Evolutionary conservation across 2,888 invertebrate species (phyloP), one percentile per base, ranked within the genome.

Genomic region (Leucoptera coffeella): DNA sequence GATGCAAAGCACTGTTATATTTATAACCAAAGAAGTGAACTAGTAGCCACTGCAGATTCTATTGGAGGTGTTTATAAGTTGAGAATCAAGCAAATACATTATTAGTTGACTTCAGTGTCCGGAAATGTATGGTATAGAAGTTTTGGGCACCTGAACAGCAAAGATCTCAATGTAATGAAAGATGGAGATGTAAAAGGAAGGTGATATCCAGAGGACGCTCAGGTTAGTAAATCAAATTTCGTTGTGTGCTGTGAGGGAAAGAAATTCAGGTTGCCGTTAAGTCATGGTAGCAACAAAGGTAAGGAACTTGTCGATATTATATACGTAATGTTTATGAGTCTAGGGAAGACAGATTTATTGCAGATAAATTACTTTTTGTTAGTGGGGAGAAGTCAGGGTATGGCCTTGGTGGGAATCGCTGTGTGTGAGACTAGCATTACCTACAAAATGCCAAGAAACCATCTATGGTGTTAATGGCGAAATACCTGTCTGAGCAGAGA

Each of bases 61-160:
- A 5, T 23, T 6, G 12, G 9, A 6, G 23, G 23, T 23, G 23
- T 23, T 12, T 23, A 12, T 12, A 23, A 7, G 9, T 12, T 23
- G 13, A 23, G 13, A 12, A 23, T 23, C 15, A 25, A 23, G 23
- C 10, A 23, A 12, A 13, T 23, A 6, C 12, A 23, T 13, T 13
- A 13, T 23, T 23, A 12, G 23, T 23, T 23, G 23, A 23, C 23
- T 6, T 23, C 23, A 11, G 13, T 23, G 4, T 23, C 23, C 5
- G 23, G 23, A 12, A 23, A 13, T 12, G 13, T 23, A 17, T 17
- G 17, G 17, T 9, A 17, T 17, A 7, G 17, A 17, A 17, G 17
- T 7, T 17, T 17, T 17, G 17, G 17, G 6, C 17, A 17, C 9
- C 17, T 17, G 9, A 17, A 17, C 17, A 17, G 17, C 17, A 17